phyloP scores from a whole-genome alignment of 2,888 invertebrate species.

The Andrena praecox region DNA sequence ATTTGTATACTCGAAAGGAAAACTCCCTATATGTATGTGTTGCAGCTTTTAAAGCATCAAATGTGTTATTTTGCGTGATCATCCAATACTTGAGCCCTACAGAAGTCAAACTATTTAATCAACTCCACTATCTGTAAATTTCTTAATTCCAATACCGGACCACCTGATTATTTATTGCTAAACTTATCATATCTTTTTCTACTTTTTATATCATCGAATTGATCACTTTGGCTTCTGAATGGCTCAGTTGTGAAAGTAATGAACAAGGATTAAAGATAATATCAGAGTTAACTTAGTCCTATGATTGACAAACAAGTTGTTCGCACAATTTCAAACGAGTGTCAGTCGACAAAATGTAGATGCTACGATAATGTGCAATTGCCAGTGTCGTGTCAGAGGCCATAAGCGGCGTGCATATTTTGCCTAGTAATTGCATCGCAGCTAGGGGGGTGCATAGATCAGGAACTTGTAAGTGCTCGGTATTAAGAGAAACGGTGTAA shows the following conservation, averaged over 20 bases:
- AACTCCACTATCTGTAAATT: too few species aligned
- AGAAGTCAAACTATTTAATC: too few species aligned
- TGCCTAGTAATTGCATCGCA: slow-evolving; percentile 12
- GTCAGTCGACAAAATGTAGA: not conserved
- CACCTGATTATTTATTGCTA: too few species aligned
- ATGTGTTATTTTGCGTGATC: too few species aligned
- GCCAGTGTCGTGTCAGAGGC: not conserved
- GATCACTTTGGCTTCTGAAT: too few species aligned
- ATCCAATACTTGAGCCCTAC: too few species aligned
- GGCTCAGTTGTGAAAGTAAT: not conserved
- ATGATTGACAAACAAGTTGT: not conserved
- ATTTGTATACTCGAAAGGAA: too few species aligned
- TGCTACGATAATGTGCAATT: slow-evolving; percentile 1
- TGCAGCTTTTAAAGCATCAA: too few species aligned
- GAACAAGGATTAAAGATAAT: not conserved
- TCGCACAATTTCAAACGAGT: slow-evolving; percentile 8
- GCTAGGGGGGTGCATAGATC: slow-evolving; percentile 18
- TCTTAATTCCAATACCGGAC: too few species aligned
- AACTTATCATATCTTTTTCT: too few species aligned
- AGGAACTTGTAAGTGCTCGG: slow-evolving; percentile 34
- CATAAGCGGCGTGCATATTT: not conserved
- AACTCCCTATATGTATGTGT: too few species aligned
- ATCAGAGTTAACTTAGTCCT: not conserved
- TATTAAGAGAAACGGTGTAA: slow-evolving; percentile 39
- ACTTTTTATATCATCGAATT: too few species aligned